These are phyloP conservation scores for Lasioglossum morio DNA, from an alignment of 2,888 invertebrate genomes.

Conservation along the genomic window DNA sequence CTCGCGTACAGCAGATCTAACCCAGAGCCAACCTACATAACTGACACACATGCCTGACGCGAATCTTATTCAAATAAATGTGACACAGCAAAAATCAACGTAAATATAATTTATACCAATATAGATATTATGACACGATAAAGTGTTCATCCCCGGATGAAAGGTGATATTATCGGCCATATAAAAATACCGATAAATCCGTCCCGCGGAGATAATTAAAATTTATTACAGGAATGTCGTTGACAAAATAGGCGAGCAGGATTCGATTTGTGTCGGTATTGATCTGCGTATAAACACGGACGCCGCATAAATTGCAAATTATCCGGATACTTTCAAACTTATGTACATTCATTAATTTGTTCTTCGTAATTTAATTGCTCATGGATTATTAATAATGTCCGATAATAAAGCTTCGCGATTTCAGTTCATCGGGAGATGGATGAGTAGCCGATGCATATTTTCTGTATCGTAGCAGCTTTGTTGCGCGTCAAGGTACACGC, in stretches of 20 bases:
- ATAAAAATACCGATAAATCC: background rate
- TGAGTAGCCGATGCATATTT: background rate
- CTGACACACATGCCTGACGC: background rate
- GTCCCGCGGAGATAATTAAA: background rate
- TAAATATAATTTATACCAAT: no score
- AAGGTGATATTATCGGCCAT: background rate
- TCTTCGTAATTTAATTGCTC: conserved; percentile 4
- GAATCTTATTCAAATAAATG: background rate
- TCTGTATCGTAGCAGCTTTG: background rate
- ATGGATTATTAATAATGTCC: background rate
- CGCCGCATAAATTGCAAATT: background rate
- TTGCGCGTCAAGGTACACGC: background rate
- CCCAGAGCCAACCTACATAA: conserved; percentile 1
- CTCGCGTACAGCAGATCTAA: background rate
- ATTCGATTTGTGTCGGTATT: background rate
- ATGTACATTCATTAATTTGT: background rate
- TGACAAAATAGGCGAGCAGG: background rate
- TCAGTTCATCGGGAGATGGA: background rate
- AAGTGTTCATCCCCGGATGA: no score
- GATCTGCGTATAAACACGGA: background rate
- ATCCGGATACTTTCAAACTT: background rate
- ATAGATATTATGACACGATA: no score
- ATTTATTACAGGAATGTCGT: background rate
- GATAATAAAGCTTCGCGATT: background rate
- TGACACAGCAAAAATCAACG: no score